Conservation (phyloP, 2,797 vertebrate species). For the Chelon auratus region DNA sequence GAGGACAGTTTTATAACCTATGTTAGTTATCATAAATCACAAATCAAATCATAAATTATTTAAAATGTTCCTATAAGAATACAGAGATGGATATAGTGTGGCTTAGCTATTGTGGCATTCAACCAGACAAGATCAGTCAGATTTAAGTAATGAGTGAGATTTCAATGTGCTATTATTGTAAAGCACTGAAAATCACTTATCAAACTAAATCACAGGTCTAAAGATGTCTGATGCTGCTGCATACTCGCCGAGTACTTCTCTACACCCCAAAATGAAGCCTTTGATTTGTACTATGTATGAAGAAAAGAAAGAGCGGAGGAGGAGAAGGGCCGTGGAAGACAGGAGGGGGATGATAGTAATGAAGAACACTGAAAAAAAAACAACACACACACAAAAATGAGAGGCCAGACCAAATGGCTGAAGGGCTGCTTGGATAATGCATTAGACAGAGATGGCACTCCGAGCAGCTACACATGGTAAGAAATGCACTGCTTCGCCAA, state of each 20-base stretch:
- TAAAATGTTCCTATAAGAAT: neutral
- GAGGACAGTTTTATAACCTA: too few relatives aligned
- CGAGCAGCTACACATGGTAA: constrained; percentile 77
- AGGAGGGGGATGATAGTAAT: constrained; percentile 62
- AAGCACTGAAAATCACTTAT: constrained; percentile 37
- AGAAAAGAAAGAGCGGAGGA: constrained; percentile 65
- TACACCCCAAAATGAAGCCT: constrained; percentile 60
- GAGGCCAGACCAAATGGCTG: constrained; percentile 82
- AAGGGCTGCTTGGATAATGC: constrained; percentile 84
- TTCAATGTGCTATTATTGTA: neutral
- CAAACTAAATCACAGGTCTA: constrained; percentile 34
- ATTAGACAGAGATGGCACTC: constrained; percentile 83
- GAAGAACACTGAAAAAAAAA: constrained; percentile 55
- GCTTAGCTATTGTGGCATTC: neutral
- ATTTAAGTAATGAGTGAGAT: constrained; percentile 8
- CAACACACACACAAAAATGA: constrained; percentile 49
- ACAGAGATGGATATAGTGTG: neutral
- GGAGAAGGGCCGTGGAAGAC: constrained; percentile 54
- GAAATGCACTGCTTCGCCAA: constrained; percentile 74
- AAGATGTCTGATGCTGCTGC: constrained; percentile 35
- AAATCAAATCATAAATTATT: too few relatives aligned
- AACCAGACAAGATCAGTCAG: neutral
- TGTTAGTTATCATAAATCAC: too few relatives aligned
- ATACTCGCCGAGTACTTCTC: constrained; percentile 39
- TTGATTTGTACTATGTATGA: constrained; percentile 68